Evolutionary conservation across 2,113 vertebrate species (phyloP).

Genomic region (Sylvicapra grimmia): DNA sequence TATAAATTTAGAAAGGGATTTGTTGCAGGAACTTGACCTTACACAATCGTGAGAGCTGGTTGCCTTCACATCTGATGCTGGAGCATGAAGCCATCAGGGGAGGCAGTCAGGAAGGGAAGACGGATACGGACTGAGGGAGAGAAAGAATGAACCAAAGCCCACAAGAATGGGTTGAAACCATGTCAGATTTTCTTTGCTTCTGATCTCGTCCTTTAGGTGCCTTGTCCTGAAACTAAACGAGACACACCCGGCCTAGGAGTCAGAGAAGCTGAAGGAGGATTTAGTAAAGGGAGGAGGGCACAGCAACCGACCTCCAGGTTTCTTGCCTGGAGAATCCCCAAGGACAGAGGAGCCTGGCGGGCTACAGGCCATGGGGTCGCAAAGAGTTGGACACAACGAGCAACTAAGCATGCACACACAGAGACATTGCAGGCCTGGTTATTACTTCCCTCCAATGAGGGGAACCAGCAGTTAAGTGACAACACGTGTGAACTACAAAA

Average conservation of each 20-base stretch:
- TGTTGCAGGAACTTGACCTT: neutral
- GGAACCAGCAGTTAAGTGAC: neutral
- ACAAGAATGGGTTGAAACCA: neutral
- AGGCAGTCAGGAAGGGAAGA: neutral
- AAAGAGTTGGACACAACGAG: neutral
- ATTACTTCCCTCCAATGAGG: neutral
- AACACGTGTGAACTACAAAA: neutral
- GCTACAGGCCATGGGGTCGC: neutral
- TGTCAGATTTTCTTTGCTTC: neutral
- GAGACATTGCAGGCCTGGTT: neutral
- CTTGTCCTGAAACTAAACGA: neutral
- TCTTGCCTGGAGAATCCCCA: neutral
- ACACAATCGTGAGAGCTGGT: neutral
- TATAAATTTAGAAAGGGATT: neutral
- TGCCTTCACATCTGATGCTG: neutral
- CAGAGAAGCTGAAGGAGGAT: neutral
- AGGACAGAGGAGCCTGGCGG: neutral
- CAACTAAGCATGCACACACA: rapidly evolving
- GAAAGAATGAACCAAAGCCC: neutral
- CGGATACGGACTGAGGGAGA: neutral
- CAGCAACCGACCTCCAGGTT: rapidly evolving
- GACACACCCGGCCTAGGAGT: neutral
- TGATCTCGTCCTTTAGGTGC: neutral
- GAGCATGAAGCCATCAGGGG: neutral
- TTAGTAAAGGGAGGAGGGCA: neutral